Evolutionary conservation across 2,888 invertebrate species (phyloP).

Genomic region (Miltochrista miniata): DNA sequence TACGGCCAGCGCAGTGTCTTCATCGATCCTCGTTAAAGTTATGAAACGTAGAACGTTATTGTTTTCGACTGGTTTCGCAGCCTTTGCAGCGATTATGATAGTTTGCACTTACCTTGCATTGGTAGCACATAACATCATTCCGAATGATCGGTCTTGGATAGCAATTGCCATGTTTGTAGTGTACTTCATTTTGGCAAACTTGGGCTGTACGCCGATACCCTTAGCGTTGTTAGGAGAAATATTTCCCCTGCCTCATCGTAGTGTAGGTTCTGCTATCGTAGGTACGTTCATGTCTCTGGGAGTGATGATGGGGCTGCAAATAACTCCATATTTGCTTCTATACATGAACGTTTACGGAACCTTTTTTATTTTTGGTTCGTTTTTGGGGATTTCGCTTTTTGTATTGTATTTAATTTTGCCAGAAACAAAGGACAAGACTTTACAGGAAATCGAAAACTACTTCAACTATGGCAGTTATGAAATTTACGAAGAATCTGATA

Average conservation of each 20-base stretch:
- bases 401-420: conserved; percentile 9
- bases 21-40: conserved; percentile 54
- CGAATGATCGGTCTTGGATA: conserved; percentile 44
- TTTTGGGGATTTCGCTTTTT: not conserved
- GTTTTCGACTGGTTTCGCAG: conserved; percentile 51
- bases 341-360: conserved; percentile 3
- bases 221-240: conserved; percentile 62
- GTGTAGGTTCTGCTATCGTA: conserved; percentile 45
- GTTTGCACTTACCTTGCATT: conserved; percentile 53
- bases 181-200: conserved; percentile 58
- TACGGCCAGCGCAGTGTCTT: conserved; percentile 46
- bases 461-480: conserved; percentile 7
- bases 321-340: conserved; percentile 49
- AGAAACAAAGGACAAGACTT: conserved; percentile 14
- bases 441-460: conserved; percentile 13
- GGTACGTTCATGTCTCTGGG: conserved; percentile 47
- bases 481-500: no score
- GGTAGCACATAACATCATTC: conserved; percentile 36
- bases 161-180: conserved; percentile 48
- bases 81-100: conserved; percentile 40
- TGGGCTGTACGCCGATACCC: conserved; percentile 64
- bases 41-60: conserved; percentile 54
- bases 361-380: not conserved
- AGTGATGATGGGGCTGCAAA: conserved; percentile 48
- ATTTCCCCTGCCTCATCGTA: conserved; percentile 59